phyloP scores from a whole-genome alignment of 2,888 invertebrate genomes.

The Acheta domesticus region DNA sequence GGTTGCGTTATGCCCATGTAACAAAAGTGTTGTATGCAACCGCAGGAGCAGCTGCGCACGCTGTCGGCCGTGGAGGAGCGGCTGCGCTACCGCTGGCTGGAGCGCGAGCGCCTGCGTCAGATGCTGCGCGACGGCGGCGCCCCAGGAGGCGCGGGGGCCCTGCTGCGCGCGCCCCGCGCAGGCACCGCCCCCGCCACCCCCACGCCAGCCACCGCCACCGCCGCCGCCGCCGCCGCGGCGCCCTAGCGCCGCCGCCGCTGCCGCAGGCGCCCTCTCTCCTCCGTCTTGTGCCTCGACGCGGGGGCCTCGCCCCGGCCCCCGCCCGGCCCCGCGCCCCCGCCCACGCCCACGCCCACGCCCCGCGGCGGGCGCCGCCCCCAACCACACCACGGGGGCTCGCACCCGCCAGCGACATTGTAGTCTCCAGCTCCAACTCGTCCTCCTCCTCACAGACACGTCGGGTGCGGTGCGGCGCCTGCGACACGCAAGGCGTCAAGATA shows the following conservation, averaged over 20 bases:
- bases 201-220: background rate
- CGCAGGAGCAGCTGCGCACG: slow-evolving; percentile 37
- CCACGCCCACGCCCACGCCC: background rate
- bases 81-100: slow-evolving; percentile 35
- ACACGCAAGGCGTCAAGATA: no score
- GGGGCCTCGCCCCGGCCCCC: background rate
- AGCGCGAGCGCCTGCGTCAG: slow-evolving; percentile 36
- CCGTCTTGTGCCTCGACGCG: slow-evolving; percentile 18
- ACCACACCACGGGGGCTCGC: background rate
- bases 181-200: background rate
- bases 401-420: no score
- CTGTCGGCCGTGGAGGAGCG: slow-evolving; percentile 36
- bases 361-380: background rate
- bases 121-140: slow-evolving; percentile 35
- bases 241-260: background rate
- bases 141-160: background rate
- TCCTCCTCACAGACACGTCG: no score
- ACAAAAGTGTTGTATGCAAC: background rate
- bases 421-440: no score
- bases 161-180: background rate
- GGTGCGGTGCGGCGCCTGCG: no score
- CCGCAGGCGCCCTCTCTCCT: background rate
- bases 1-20: no score
- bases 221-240: background rate
- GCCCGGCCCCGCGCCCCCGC: background rate